phyloP scores from a whole-genome alignment of 2,888 invertebrate genomes.

The Notocelia uddmanniana region DNA sequence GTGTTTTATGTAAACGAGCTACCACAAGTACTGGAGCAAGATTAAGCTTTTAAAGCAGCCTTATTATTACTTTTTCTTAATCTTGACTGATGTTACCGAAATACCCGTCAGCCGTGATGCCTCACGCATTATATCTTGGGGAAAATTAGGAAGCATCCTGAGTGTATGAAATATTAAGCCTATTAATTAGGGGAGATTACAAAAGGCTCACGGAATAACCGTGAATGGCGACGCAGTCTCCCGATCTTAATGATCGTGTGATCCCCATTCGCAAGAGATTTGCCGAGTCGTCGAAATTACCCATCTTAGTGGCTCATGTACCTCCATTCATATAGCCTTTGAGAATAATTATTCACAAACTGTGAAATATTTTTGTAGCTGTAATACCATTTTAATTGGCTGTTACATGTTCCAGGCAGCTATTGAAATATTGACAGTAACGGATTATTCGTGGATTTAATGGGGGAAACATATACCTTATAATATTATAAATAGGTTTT shows the following conservation, averaged over 20 bases:
- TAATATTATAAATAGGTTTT: not conserved
- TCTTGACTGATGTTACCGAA: slow-evolving; percentile 64
- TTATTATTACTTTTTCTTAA: slow-evolving; percentile 63
- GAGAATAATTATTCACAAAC: slow-evolving; percentile 22
- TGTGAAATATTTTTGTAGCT: slow-evolving; percentile 26
- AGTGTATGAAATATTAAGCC: slow-evolving; percentile 78
- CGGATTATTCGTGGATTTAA: not conserved
- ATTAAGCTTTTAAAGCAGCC: slow-evolving; percentile 62
- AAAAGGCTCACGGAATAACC: slow-evolving; percentile 70
- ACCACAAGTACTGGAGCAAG: slow-evolving; percentile 55
- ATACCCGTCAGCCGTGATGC: slow-evolving; percentile 63
- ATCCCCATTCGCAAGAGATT: slow-evolving; percentile 67
- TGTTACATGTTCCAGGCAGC: not conserved
- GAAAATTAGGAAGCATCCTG: slow-evolving; percentile 74
- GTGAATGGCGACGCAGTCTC: slow-evolving; percentile 59
- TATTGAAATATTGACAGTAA: not conserved
- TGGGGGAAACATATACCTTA: too few relatives aligned
- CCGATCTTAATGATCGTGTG: slow-evolving; percentile 74
- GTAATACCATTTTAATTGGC: slow-evolving; percentile 42
- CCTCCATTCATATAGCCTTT: slow-evolving; percentile 6
- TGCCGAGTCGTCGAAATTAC: slow-evolving; percentile 60
- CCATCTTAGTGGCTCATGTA: slow-evolving; percentile 49
- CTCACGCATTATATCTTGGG: slow-evolving; percentile 57
- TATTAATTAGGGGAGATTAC: slow-evolving; percentile 76
- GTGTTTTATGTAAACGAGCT: slow-evolving; percentile 62